Evolutionary conservation across 2,888 invertebrate species (phyloP), one percentile per base, ranked within the genome.

Genomic region (Hemicrepidius hirtus): DNA sequence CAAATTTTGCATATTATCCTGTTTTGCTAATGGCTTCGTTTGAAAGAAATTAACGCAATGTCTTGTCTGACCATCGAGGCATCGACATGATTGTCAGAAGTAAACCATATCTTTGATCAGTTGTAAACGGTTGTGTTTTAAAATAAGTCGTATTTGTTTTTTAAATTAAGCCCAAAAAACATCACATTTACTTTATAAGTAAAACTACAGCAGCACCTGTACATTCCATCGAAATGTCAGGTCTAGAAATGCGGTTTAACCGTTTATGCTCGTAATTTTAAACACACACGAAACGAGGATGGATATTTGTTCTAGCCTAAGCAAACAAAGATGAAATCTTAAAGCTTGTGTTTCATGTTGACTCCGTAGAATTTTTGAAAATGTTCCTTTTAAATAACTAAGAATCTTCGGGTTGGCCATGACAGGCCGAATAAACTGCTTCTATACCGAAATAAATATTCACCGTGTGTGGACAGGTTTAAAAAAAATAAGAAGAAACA

Each of bases 161-260:
- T 53, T n/a, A 28, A 53, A 53, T 53, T 13, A 53, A 53, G 53
- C 24, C 28, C 28, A 1, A 18, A 53, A 37, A 64, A 37, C 64
- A 37, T 40, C 64, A n/a, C 40, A 37, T 65, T 65, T 65, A 65
- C 50, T 35, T n/a, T 40, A 24, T 50, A 65, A 65, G 50, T 65
- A 67, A 57, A 65, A 65, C 50, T 40, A 65, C 41, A 28, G 40
- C 41, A 53, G 53, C 66, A 67, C 55, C 68, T 68, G 68, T 68
- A 68, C 68, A 68, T 68, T 68, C 68, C 57, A 57, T 18, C 55
- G 41, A 66, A 66, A 66, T 49, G 60, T 68, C 68, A 46, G 49
- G 60, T 60, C 57, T 59, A 68, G 50, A 59, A 68, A 68, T 68
- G 68, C 68, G 60, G 68, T 68, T 55, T 35, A 55, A 53, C 50